These are phyloP conservation scores for Cyclopterus lumpus DNA, from an alignment of 2,797 vertebrate species.

Conservation along the genomic window DNA sequence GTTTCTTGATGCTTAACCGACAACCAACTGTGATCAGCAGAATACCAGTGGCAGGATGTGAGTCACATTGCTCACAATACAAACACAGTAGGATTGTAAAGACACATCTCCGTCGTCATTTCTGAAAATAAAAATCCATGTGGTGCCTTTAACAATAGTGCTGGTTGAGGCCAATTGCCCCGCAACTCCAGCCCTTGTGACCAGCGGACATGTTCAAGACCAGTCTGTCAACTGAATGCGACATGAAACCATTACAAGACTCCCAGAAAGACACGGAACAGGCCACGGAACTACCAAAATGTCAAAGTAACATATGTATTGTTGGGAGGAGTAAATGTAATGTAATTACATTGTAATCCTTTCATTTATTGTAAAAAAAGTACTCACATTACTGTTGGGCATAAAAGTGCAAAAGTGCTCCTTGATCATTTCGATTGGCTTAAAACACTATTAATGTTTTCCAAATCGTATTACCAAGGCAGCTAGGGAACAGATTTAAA, in stretches of 20 bases:
- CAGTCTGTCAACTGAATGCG: not conserved
- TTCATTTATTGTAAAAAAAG: not conserved
- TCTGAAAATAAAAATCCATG: not conserved
- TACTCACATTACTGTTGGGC: not conserved
- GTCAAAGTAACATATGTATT: not conserved
- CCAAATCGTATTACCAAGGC: not conserved
- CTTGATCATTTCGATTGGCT: not conserved
- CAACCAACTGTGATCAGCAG: not conserved
- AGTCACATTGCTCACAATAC: not conserved
- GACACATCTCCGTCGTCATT: not conserved
- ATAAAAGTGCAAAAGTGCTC: not conserved
- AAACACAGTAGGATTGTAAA: not conserved
- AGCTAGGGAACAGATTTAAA: not conserved
- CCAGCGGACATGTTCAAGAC: not conserved
- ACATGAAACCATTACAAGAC: not conserved
- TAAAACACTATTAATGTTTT: not conserved
- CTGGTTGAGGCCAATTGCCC: not conserved
- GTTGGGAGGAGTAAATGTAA: not conserved
- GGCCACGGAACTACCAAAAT: not conserved
- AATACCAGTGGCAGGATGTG: not conserved
- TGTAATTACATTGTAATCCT: not conserved
- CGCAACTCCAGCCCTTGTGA: not conserved
- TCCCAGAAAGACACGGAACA: not conserved
- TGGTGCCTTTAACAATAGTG: not conserved
- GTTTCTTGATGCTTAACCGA: not conserved